Conservation (phyloP, 2,797 vertebrate genomes). For the Alauda arvensis region DNA sequence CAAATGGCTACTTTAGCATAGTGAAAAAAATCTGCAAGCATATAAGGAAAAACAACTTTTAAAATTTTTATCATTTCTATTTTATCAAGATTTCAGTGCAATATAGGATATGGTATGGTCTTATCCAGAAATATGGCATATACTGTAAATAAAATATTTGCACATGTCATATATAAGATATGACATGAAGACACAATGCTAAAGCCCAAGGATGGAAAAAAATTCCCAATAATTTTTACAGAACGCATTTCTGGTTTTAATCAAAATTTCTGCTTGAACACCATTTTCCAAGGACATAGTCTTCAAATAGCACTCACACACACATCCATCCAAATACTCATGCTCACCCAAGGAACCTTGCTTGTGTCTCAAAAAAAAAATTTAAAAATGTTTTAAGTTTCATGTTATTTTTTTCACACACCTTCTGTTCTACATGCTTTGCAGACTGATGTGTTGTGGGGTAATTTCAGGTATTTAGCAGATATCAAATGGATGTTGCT, state of each 20-base stretch:
- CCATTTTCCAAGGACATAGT: background rate
- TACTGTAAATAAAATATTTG: background rate
- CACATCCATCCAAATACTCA: background rate
- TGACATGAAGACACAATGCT: background rate
- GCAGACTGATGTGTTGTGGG: background rate
- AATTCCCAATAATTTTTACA: background rate
- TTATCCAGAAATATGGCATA: background rate
- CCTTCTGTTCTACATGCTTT: constrained; percentile 15
- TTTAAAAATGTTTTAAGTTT: background rate
- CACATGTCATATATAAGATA: background rate
- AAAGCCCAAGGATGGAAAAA: background rate
- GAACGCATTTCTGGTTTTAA: background rate
- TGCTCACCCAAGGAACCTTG: background rate
- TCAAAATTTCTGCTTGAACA: background rate
- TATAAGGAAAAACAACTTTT: background rate
- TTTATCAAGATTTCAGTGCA: background rate
- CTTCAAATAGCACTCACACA: background rate
- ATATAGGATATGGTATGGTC: background rate
- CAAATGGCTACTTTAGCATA: background rate
- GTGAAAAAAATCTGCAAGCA: background rate
- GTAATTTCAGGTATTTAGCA: constrained; percentile 53
- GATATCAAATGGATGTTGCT: constrained; percentile 36
- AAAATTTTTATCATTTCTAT: background rate
- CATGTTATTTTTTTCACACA: background rate
- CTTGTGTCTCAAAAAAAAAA: background rate